Percentiles rank a stretch among this genome's conserved stretches.
These are phyloP conservation scores for Typhlichthys eigenmanni DNA, from an alignment of 2,797 vertebrate genomes.

Conservation along the genomic window DNA sequence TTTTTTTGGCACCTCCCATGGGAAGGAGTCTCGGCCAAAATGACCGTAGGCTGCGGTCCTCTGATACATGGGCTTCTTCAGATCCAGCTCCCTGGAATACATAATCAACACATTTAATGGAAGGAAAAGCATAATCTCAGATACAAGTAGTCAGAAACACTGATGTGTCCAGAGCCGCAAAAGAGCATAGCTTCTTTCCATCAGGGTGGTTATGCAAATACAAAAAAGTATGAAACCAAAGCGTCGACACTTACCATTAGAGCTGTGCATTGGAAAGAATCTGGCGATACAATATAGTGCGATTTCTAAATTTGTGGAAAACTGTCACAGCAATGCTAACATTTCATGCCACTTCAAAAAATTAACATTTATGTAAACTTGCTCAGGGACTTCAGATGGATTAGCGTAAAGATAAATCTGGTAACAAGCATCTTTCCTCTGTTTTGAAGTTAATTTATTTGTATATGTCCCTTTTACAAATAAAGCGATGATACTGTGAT, in stretches of 20 bases:
- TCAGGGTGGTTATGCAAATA: conserved; percentile 15
- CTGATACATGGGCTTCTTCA: conserved; percentile 99
- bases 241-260: conserved; percentile 61
- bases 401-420: too few relatives aligned
- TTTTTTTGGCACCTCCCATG: conserved; percentile 97
- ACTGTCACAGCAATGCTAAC: too few relatives aligned
- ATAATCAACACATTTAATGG: conserved; percentile 87
- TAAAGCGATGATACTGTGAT: too few relatives aligned
- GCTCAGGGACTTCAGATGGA: too few relatives aligned
- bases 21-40: conserved; percentile 97
- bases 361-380: too few relatives aligned
- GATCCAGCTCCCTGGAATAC: conserved; percentile 98
- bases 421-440: too few relatives aligned
- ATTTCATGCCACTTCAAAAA: too few relatives aligned
- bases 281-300: too few relatives aligned
- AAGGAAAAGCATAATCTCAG: conserved; percentile 47
- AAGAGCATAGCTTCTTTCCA: background rate
- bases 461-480: too few relatives aligned
- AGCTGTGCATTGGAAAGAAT: too few relatives aligned
- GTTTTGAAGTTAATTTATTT: too few relatives aligned
- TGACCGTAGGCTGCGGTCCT: conserved; percentile 97
- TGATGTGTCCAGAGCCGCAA: conserved; percentile 17
- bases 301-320: too few relatives aligned
- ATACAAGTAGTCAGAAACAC: conserved; percentile 35
- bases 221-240: conserved; percentile 12